These are phyloP conservation scores for Cecidostiba fungosa DNA, from an alignment of 2,888 invertebrate species.

Conservation along the genomic window DNA sequence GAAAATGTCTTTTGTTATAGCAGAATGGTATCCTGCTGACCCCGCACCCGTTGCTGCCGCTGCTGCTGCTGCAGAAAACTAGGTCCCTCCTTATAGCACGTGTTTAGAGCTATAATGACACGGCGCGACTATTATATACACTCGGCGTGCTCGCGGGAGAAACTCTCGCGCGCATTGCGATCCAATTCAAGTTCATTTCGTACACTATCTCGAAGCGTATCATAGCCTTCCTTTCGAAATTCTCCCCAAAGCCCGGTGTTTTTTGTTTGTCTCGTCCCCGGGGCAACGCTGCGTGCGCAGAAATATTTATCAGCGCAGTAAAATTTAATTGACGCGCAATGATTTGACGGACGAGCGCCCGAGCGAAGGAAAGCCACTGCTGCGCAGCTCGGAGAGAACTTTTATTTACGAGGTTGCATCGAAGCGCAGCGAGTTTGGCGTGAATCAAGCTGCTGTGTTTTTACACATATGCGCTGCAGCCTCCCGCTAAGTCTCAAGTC, in stretches of 20 bases:
- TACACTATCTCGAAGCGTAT: too few relatives aligned
- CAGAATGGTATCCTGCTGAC: constrained; percentile 31
- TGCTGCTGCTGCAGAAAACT: constrained; percentile 1
- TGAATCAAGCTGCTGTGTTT: constrained; percentile 1
- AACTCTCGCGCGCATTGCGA: constrained; percentile 15
- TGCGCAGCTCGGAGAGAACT: too few relatives aligned
- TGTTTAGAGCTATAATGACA: constrained; percentile 33
- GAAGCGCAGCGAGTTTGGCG: neutral
- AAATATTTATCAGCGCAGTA: constrained; percentile 6
- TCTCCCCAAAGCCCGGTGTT: neutral
- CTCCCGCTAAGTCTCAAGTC: constrained; percentile 23
- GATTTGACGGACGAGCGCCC: neutral
- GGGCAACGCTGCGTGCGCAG: neutral
- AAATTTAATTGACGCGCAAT: constrained; percentile 3
- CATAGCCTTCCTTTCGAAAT: neutral
- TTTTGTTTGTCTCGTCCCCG: neutral
- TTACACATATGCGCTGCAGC: neutral
- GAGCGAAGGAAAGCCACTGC: neutral
- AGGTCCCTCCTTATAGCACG: constrained; percentile 15
- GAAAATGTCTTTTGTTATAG: constrained; percentile 46
- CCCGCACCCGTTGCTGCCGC: constrained; percentile 10
- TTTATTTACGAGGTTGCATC: neutral
- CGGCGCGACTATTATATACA: neutral
- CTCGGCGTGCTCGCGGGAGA: neutral
- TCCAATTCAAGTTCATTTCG: neutral